These are phyloP conservation scores for Eucera pruinosa DNA, from an alignment of 2,888 invertebrate species.

Conservation along the genomic window DNA sequence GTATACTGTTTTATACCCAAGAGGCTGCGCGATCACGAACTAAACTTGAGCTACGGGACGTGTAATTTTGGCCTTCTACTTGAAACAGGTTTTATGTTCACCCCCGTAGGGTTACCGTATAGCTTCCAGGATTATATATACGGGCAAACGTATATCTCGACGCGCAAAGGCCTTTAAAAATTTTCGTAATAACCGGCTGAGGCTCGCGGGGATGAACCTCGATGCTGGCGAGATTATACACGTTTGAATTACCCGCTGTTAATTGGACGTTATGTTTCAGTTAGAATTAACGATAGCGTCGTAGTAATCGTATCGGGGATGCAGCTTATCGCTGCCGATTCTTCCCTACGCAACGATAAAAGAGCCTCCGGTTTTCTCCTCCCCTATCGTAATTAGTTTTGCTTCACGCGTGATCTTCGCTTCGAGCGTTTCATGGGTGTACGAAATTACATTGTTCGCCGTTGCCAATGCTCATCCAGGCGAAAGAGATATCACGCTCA, in stretches of 20 bases:
- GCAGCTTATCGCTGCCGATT: background rate
- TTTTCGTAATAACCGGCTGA: slow-evolving; percentile 43
- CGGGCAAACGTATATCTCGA: slow-evolving; percentile 46
- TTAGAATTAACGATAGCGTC: slow-evolving; percentile 27
- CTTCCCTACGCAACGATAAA: background rate
- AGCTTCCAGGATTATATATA: slow-evolving; percentile 65
- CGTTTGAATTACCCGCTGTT: slow-evolving; percentile 13
- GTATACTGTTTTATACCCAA: slow-evolving; percentile 69
- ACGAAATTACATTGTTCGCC: background rate
- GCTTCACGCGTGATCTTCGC: background rate
- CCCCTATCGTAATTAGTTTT: slow-evolving; percentile 1
- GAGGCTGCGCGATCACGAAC: slow-evolving; percentile 70
- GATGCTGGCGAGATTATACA: slow-evolving; percentile 11
- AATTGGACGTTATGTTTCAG: slow-evolving; percentile 35
- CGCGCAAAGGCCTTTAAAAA: slow-evolving; percentile 37
- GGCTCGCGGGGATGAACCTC: background rate
- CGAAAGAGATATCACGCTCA: no score
- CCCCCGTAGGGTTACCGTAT: slow-evolving; percentile 64
- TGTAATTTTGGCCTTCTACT: slow-evolving; percentile 72
- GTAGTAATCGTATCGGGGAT: slow-evolving; percentile 22
- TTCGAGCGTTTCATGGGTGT: background rate
- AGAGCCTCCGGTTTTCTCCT: background rate
- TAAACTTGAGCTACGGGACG: slow-evolving; percentile 74
- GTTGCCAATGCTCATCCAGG: no score
- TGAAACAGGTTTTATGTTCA: slow-evolving; percentile 72